Evolutionary conservation across 2,888 invertebrate species (phyloP), one percentile per base, ranked within the genome.

Genomic region (Venustoraphidia nigricollis): DNA sequence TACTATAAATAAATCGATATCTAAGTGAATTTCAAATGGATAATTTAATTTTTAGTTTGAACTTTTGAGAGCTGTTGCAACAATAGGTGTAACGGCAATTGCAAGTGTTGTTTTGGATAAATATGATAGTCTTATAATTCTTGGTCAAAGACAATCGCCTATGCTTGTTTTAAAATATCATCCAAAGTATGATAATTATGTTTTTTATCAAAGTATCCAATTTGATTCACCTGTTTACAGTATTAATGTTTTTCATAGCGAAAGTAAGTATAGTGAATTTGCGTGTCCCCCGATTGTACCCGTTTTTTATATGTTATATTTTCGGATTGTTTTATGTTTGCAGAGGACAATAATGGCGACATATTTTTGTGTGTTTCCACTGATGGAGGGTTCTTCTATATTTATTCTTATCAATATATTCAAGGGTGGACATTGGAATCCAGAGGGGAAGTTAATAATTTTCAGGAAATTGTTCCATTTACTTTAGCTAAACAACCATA

Each of bases 381-480:
- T 6, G 55, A 58, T 47, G 54, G 53, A 46, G 58, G 59, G 8
- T 52, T 54, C 9, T 65, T 62, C 51, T 59, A 57, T 44, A 58
- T 66, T 37, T 66, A 62, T 48, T 59, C 61, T 3, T 65, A 60
- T 51, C 53, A 58, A 48, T 61, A 59, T 51, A 53, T 65, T 14
- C 58, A 60, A 51, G 65, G 64, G 1, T 66, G 65, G 64, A 59
- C 59, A 54, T 41, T 63, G 37, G 59, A 60, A 56, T 58, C 60
- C 0, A 57, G 51, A 27, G 63, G 63, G 36, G 53, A 57, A 53
- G 48, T 65, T 39, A 60, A 62, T 42, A 65, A 64, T 36, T 50
- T 65, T 34, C 59, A 53, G 46, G 56, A 57, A 45, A 54, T 66
- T 39, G 51, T 63, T 50, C 63, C 66, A 8, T 59, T 65, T 49